Conservation (phyloP, 2,888 invertebrate genomes). For the Tenthredo distinguenda region DNA sequence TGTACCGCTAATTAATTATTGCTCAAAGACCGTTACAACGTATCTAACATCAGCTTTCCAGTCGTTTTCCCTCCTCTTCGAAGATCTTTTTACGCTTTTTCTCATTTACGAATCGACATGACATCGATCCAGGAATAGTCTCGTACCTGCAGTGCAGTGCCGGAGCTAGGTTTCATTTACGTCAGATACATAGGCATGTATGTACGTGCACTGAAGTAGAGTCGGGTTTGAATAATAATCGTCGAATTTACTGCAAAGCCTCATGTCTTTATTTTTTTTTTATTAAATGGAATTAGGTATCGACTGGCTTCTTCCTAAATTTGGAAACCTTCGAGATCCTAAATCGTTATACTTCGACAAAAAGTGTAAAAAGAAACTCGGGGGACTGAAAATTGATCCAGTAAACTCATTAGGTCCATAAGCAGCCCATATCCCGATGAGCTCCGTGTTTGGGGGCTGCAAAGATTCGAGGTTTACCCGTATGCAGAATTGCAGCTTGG, state of each 20-base stretch:
- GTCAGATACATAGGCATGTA: background rate
- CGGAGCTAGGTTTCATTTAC: background rate
- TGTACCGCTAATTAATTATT: background rate
- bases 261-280: background rate
- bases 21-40: background rate
- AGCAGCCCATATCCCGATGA: too few relatives aligned
- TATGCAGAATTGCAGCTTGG: background rate
- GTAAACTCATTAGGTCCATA: too few relatives aligned
- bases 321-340: too few relatives aligned
- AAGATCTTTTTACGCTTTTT: background rate
- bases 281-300: background rate
- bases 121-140: slow-evolving; percentile 2
- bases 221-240: background rate
- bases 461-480: background rate
- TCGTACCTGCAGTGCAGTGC: background rate
- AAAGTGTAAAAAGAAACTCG: too few relatives aligned
- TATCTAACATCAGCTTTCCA: background rate
- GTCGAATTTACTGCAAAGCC: background rate
- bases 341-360: too few relatives aligned
- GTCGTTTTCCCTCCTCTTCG: background rate
- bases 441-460: too few relatives aligned
- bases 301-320: background rate
- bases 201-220: background rate
- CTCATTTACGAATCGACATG: slow-evolving; percentile 4
- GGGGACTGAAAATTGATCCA: too few relatives aligned